Evolutionary conservation across 2,888 invertebrate species (phyloP), one percentile per base, ranked within the genome.

Genomic region (Amblyjoppa fuscipennis): DNA sequence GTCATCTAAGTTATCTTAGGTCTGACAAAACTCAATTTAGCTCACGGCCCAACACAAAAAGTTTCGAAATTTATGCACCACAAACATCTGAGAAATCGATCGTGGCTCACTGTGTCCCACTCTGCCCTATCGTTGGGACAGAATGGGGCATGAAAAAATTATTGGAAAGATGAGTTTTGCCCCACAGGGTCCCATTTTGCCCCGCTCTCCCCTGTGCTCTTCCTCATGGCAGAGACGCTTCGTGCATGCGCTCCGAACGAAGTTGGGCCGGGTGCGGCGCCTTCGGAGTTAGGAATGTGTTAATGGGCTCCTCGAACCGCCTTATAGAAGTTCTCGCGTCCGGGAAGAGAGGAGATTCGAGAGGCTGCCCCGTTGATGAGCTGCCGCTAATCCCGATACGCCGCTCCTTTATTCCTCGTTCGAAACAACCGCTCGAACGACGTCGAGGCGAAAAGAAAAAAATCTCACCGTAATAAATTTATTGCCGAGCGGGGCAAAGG

Each of bases 211-310:
- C 20, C 20, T 20, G 0, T 20, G 20, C 20, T 59, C 16, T 38
- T 38, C 20, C 34, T 66, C 66, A 20, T 20, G 38, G 16, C 16
- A 1, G 2, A 41, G 25, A 20, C n/a, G 20, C 25, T 4, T 16
- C 6, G 59, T 64, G 34, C n/a, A 13, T 64, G 34, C 49, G 38
- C n/a, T 34, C 34, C 66, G 34, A 38, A 80, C 71, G 28, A 59
- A 77, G 45, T 59, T 20, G 79, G 45, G 56, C 59, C 66, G 64
- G 53, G 76, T 59, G 80, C 71, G 78, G 66, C 51, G 56, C 75
- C 41, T 49, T 75, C 51, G 71, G 51, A 78, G 80, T 79, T 77
- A 61, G 87, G 88, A 89, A 89, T 89, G 86, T 84, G 86, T 87
- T 88, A 87, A 88, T 88, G 87, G 88, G 73, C 71, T 71, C 38